Evolutionary conservation across 2,797 vertebrate species (phyloP), one percentile per base, ranked within the genome.

Genomic region (Buphagus erythrorhynchus): DNA sequence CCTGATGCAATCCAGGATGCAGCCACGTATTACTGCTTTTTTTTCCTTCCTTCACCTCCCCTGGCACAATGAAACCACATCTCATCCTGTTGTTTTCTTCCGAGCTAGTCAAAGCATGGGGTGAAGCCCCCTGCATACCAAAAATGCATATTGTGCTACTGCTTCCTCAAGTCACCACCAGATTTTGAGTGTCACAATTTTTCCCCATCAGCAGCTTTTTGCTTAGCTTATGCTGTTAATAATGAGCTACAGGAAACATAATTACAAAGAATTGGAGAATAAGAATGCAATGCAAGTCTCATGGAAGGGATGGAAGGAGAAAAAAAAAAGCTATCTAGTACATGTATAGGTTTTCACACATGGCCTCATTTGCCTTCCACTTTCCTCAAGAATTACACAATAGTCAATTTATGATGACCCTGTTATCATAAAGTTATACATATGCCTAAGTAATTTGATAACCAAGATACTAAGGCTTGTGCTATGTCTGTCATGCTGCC

Each of bases 301-400:
- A 14, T 31, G 12, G 28, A 69, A 81, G 9, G 9, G n/a, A 76
- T 6, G 9, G 15, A 51, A 80, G 22, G 57, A 3, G 6, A 2
- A 12, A 33, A 7, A 22, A 48, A 49, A 28, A 21, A 29, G 6
- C 6, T 62, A 13, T 31, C 20, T 48, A 33, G 15, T 15, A 63
- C 21, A 12, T 0, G 0, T 28, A 24, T 1, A 54, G 21, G 16
- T 54, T 94, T 86, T 86, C 62, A 77, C 11, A 8, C 11, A 8
- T 24, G 66, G 33, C 45, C 45, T 83, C 42, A 43, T 6, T 57
- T 54, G 29, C 46, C 36, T 66, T 67, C 17, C 48, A 35, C 19
- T 58, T 74, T 71, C 43, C 19, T 65, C 45, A 51, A 49, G 42
- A 49, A 31, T 68, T 83, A 63, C 3, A 9, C 1, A 20, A 54